These are phyloP conservation scores for Eublepharis macularius DNA, from an alignment of 2,113 vertebrate species.

Conservation along the genomic window DNA sequence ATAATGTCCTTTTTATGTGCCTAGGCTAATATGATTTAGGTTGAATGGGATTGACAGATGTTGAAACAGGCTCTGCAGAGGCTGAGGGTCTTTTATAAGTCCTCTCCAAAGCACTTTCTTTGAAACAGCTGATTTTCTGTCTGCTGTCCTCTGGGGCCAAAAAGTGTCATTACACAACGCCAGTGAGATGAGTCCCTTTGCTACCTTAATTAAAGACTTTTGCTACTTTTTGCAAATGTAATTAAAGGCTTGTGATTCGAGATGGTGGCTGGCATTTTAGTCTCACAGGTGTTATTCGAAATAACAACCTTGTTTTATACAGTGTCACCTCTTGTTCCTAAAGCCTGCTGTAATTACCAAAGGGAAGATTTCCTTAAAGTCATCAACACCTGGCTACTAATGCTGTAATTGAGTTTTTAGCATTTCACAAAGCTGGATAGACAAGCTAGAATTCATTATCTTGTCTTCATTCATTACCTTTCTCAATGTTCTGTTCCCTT, in stretches of 20 bases:
- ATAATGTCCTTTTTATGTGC: too few species aligned
- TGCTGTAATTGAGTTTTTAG: background rate
- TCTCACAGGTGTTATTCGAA: background rate
- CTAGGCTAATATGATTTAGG: too few species aligned
- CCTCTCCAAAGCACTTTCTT: too few species aligned
- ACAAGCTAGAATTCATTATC: background rate
- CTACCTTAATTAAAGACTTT: background rate
- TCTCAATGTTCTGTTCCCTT: background rate
- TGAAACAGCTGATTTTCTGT: background rate
- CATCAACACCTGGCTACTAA: background rate
- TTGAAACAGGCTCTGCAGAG: background rate
- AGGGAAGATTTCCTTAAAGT: background rate
- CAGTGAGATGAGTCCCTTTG: background rate
- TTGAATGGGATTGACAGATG: fast-evolving
- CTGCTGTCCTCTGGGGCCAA: background rate
- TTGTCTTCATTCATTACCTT: background rate
- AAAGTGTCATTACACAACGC: background rate
- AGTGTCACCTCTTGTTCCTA: background rate
- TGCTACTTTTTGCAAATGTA: background rate
- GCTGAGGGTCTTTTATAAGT: background rate
- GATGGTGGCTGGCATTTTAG: background rate
- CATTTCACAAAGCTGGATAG: background rate
- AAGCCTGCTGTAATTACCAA: background rate
- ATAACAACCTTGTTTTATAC: background rate
- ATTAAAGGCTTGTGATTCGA: background rate